Conservation (phyloP, 2,797 vertebrate species). For the Darevskia mixta region DNA sequence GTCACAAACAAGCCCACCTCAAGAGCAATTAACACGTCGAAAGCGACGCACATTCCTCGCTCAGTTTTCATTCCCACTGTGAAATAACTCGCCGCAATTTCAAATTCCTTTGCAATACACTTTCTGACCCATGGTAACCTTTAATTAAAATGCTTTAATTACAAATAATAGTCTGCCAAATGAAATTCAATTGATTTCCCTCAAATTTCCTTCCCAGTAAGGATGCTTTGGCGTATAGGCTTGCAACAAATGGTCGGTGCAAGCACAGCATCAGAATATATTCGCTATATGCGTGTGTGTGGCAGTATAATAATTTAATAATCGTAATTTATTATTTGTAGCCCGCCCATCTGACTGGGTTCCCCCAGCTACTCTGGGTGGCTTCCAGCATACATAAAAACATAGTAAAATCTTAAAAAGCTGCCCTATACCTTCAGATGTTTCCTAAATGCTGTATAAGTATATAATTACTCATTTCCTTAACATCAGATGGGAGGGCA, state of each 20-base stretch:
- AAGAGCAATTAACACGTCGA: constrained; percentile 26
- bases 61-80: constrained; percentile 13
- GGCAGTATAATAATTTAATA: not conserved
- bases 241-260: not conserved
- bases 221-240: not conserved
- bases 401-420: too few species aligned
- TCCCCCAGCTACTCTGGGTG: too few species aligned
- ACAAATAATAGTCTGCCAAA: not conserved
- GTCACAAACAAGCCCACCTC: constrained; percentile 13
- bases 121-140: not conserved
- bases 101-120: constrained; percentile 4
- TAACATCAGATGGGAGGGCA: too few species aligned
- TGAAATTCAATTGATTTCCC: not conserved
- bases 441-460: too few species aligned
- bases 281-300: not conserved
- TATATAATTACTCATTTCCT: too few species aligned
- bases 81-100: not conserved
- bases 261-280: not conserved
- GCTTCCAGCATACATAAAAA: too few species aligned
- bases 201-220: not conserved
- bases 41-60: not conserved
- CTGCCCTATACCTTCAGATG: too few species aligned
- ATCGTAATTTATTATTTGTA: not conserved
- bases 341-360: too few species aligned
- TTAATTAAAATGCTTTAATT: constrained; percentile 10